Evolutionary conservation across 2,113 vertebrate species (phyloP).

Genomic region (Chrysochloris asiatica): DNA sequence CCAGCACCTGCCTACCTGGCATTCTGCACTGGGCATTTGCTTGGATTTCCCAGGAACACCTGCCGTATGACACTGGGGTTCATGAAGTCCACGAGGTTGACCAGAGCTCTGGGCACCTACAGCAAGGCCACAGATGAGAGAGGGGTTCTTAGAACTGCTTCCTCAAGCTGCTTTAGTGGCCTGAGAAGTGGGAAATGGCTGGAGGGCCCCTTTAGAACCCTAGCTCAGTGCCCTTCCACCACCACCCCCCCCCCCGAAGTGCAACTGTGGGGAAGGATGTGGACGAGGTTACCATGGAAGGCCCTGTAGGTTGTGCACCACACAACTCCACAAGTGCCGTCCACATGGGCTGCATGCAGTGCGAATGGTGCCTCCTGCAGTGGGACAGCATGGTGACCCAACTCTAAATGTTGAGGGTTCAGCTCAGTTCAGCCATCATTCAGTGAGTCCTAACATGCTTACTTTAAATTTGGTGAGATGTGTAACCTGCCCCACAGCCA

Average conservation of each 20-base stretch:
- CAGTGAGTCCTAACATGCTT: neutral
- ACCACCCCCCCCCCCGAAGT: too few relatives aligned
- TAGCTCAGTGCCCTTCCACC: neutral
- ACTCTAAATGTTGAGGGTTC: neutral
- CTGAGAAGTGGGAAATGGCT: neutral
- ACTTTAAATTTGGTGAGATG: neutral
- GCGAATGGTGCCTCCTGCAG: neutral
- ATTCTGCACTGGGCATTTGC: conserved; percentile 87
- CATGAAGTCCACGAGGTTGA: conserved; percentile 91
- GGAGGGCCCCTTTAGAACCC: neutral
- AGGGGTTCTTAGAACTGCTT: neutral
- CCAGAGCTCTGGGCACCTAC: conserved; percentile 93
- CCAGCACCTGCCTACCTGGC: conserved; percentile 78
- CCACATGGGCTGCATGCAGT: accelerated
- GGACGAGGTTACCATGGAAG: too few relatives aligned
- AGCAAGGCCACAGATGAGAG: neutral
- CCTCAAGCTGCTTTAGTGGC: neutral
- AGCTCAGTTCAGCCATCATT: neutral
- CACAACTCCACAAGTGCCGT: neutral
- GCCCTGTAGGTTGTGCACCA: accelerated
- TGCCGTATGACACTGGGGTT: conserved; percentile 85
- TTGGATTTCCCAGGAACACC: conserved; percentile 83
- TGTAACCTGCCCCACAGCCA: neutral
- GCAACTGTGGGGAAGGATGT: neutral
- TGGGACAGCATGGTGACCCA: neutral